Percentiles rank a stretch among this genome's conserved stretches.
phyloP scores from a whole-genome alignment of 64 coral and sea anemone species.

The Stichodactyla helianthus region DNA sequence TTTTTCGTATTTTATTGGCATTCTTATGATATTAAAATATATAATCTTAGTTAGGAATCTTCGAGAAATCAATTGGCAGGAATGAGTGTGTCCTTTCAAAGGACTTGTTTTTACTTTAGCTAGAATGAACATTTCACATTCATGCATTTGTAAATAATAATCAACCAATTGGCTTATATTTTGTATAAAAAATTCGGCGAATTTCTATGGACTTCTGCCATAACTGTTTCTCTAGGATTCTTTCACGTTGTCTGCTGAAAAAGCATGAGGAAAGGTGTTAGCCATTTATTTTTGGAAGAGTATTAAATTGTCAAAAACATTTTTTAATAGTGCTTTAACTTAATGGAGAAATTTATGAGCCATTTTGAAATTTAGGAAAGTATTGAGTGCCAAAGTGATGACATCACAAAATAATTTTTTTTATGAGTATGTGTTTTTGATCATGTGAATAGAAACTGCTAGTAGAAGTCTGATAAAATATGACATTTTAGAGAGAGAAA shows the following conservation, averaged over 20 bases:
- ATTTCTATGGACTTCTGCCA: constrained; percentile 16
- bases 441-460: too few species aligned
- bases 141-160: constrained; percentile 18
- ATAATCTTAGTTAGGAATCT: constrained; percentile 14
- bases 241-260: background rate
- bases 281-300: constrained; percentile 1
- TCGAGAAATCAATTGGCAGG: constrained; percentile 25
- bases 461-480: too few species aligned
- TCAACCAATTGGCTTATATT: constrained; percentile 14
- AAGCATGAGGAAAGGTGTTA: background rate
- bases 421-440: too few species aligned
- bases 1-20: constrained; percentile 16
- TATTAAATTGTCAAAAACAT: background rate
- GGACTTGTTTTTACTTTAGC: constrained; percentile 16
- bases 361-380: background rate
- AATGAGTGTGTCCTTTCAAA: background rate
- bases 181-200: constrained; percentile 13
- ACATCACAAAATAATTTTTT: too few species aligned
- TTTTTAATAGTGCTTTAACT: background rate
- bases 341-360: background rate
- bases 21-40: constrained; percentile 17
- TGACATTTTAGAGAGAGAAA: too few species aligned
- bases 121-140: constrained; percentile 12
- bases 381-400: too few species aligned
- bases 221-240: constrained; percentile 23